Evolutionary conservation across 2,888 invertebrate species (phyloP).

Genomic region (Cosmopolites sordidus): DNA sequence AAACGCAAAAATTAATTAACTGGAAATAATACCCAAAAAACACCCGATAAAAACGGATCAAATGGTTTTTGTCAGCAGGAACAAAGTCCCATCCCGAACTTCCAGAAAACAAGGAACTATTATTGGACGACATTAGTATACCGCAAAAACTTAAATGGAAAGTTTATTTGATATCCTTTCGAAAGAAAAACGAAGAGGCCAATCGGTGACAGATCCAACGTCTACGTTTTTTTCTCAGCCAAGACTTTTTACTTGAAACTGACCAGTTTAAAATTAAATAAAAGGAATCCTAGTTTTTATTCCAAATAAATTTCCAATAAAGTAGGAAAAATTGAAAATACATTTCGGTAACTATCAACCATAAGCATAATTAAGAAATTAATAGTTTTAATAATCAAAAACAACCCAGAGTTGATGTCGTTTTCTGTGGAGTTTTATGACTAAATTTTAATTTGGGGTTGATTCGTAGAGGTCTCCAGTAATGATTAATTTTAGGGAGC

Average conservation of each 20-base stretch:
- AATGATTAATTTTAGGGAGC: no score
- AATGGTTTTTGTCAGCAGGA: constrained; percentile 16
- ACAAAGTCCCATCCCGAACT: constrained; percentile 17
- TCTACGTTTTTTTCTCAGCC: not conserved
- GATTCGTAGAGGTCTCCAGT: no score
- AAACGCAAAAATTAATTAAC: not conserved
- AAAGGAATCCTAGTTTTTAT: not conserved
- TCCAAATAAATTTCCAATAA: not conserved
- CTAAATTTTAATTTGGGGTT: no score
- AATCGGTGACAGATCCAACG: constrained; percentile 18
- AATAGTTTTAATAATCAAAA: no score
- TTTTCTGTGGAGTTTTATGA: no score
- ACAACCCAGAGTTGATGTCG: no score
- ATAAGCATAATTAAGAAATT: no score
- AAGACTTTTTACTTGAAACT: not conserved
- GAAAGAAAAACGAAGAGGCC: constrained; percentile 3
- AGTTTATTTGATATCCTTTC: constrained; percentile 27
- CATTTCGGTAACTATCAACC: no score
- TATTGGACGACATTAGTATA: constrained; percentile 25
- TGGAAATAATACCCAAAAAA: not conserved
- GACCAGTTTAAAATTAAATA: not conserved
- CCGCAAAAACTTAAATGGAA: constrained; percentile 26
- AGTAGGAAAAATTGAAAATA: not conserved
- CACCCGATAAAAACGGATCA: constrained; percentile 9
- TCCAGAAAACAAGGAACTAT: constrained; percentile 24